phyloP scores from a whole-genome alignment of 2,113 vertebrate species.

The Passer montanus region DNA sequence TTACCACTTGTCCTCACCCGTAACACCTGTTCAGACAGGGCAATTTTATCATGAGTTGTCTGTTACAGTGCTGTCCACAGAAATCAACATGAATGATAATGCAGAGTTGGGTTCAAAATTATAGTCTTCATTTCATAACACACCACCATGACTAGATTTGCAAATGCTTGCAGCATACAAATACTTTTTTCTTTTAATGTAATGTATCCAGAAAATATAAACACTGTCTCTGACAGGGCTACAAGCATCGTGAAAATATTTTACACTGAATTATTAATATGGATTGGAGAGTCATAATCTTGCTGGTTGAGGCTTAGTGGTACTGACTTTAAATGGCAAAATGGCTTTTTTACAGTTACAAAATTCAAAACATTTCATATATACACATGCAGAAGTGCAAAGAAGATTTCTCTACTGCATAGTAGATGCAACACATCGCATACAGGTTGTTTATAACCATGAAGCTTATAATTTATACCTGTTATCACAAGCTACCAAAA shows the following conservation, averaged over 20 bases:
- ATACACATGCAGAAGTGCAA: background rate
- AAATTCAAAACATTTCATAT: conserved; percentile 2
- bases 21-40: background rate
- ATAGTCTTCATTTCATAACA: background rate
- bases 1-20: background rate
- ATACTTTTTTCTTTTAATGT: conserved; percentile 7
- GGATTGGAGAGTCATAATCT: conserved; percentile 30
- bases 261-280: conserved; percentile 52
- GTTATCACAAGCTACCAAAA: conserved; percentile 1
- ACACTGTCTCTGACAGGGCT: conserved; percentile 15
- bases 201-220: background rate
- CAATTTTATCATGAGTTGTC: background rate
- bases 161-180: background rate
- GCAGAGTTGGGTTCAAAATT: background rate
- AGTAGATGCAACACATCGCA: background rate
- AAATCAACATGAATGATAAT: background rate
- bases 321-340: conserved; percentile 12
- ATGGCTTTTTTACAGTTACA: background rate
- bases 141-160: background rate
- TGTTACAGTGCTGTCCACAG: background rate
- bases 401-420: background rate
- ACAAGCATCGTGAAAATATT: background rate
- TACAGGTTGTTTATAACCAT: background rate
- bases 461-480: conserved; percentile 38
- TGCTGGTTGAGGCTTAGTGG: background rate